Evolutionary conservation across 2,113 vertebrate species (phyloP), one percentile per base, ranked within the genome.

Genomic region (Serilophus lunatus): DNA sequence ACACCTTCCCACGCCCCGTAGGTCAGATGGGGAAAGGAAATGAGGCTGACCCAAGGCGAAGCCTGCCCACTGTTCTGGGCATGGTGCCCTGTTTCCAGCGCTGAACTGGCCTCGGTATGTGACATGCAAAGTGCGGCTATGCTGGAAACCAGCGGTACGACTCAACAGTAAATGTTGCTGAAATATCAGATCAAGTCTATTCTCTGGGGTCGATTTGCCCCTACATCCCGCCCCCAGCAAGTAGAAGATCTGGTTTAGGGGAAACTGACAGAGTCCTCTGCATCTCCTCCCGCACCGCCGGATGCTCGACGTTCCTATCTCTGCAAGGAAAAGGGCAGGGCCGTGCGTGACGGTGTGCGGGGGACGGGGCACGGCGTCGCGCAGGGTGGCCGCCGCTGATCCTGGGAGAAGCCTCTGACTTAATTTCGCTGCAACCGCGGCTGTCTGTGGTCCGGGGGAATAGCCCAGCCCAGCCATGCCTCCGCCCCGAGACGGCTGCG

Each of bases 61-160:
- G 35, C 4, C 19, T 69, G 42, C 10, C 28, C 68, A 1, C 10
- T 25, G 20, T 42, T 18, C n/a, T 4, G 17, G 54, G 19, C 16
- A 36, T 4, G 8, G 18, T 59, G 59, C 2, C 42, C 44, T 38
- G 4, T 64, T 44, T 18, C 17, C 68, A 59, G 63, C 6, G 3
- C 23, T 25, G 29, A 45, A 18, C 16, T 40, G n/a, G 24, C 24
- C 12, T 78, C 9, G 2, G 9, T 28, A 22, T n/a, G 56, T 0
- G 5, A 18, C 36, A 11, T 1, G 31, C 10, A 2, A 57, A 71
- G 16, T 13, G 4, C 0, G 4, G 4, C n/a, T 50, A 31, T 23
- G 24, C 42, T 45, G n/a, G 29, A 53, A 54, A 85, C 18, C 19
- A 84, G 22, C 22, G 20, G 12, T 1, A 4, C 5, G 42, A 31